These are phyloP conservation scores for Archivesica marissinica DNA, from an alignment of 1,140 invertebrate species.

Conservation along the genomic window DNA sequence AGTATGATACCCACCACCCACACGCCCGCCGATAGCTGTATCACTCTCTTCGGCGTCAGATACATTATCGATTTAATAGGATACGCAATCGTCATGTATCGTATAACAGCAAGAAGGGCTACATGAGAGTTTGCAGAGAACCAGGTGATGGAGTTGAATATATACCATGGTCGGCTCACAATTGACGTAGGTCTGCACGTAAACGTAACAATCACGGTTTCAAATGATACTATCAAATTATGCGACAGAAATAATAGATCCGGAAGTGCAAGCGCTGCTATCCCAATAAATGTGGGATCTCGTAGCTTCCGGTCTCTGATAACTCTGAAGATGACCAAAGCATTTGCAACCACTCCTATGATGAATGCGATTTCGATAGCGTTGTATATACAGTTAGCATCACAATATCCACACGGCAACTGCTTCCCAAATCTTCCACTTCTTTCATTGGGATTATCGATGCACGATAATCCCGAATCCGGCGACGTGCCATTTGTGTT, in stretches of 20 bases:
- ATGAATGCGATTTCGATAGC: slow-evolving; percentile 44
- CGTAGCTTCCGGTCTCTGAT: slow-evolving; percentile 20
- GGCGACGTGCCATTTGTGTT: background rate
- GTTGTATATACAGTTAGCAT: slow-evolving; percentile 26
- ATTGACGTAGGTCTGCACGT: background rate
- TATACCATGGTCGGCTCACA: slow-evolving; percentile 14
- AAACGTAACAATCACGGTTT: slow-evolving; percentile 2
- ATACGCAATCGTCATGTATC: slow-evolving; percentile 39
- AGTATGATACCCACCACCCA: slow-evolving; percentile 31
- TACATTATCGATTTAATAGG: background rate
- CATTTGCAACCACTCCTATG: slow-evolving; percentile 39
- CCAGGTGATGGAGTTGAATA: slow-evolving; percentile 41
- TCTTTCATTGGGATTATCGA: background rate
- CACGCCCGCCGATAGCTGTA: background rate
- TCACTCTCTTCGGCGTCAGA: slow-evolving; percentile 22
- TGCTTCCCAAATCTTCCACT: background rate
- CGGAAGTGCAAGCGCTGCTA: slow-evolving; percentile 34
- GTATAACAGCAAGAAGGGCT: slow-evolving; percentile 37
- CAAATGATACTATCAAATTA: slow-evolving; percentile 28
- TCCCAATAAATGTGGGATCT: slow-evolving; percentile 55
- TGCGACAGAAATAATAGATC: slow-evolving; percentile 27
- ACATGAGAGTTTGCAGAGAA: slow-evolving; percentile 57
- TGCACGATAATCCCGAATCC: background rate
- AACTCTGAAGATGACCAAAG: slow-evolving; percentile 22
- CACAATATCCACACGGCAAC: slow-evolving; percentile 43